Base-by-base conservation (phyloP, 2,113 vertebrate species). In the Tachycineta bicolor region DNA sequence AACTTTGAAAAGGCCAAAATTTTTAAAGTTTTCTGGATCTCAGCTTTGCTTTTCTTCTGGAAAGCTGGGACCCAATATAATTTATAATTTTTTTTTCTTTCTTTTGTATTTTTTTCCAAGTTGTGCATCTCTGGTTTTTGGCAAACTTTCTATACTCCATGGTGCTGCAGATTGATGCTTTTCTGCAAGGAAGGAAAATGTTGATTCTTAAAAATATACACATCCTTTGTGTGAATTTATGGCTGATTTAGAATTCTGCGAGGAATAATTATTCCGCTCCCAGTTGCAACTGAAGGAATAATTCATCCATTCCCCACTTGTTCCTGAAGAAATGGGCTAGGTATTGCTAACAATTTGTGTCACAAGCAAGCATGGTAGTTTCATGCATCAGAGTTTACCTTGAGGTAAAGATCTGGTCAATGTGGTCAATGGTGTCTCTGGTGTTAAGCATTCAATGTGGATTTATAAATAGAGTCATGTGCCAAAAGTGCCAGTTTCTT, bases 161-260 rank as follows among this genome's bases (percentile, higher is more conserved):
- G 25, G 13, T 78, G 41, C 43, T 84, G 8, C 28, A 18, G 16
- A 31, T 5, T n/a, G 10, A 22, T n/a, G 3, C 24, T 81, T 83
- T 83, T 60, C 20, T 50, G 5, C 17, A 46, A 47, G 24, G 46
- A 73, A 80, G 8, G 12, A 34, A 69, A 44, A 29, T 46, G 9
- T 0, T 41, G 4, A 1, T 74, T 46, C 16, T 10, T n/a, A 28
- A 15, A 70, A 77, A 74, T 25, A 46, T 6, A 23, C 4, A 31
- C 10, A 10, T 58, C 0, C 3, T 4, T 3, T 44, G 1, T 28
- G 28, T 50, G 59, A 64, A 60, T 23, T 76, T 25, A 49, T 11
- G 3, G 24, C 39, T 31, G 7, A 62, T 22, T 80, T 74, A 34
- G 23, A 39, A 52, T 26, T 16, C n/a, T 83, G 9, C n/a, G 37